Base-by-base conservation (phyloP, 2,113 vertebrate genomes). In the Poeciliopsis occidentalis region DNA sequence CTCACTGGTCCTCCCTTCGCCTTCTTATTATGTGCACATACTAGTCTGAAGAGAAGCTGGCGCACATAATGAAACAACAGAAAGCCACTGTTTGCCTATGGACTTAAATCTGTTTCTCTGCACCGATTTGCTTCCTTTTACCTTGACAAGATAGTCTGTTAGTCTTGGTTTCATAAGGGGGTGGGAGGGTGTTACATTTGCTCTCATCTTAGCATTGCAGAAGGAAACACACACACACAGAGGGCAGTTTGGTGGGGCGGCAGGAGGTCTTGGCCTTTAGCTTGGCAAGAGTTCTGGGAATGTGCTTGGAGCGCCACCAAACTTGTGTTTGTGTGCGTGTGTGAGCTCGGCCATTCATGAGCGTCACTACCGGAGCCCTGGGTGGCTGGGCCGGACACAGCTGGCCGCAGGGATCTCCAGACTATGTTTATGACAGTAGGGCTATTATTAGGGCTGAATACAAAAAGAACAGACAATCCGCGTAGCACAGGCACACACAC, bases 391-490 rank as follows among this genome's bases (percentile, higher is more conserved):
- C 90, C 87, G 91, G 91, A 91, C 90, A 90, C 89, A 89, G 89
- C 86, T 90, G 89, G 89, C 90, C 87, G 12, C 85, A 85, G 87
- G 90, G 91, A 93, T 90, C 88, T 91, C 89, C 88, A 89, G 85
- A 88, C 92, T 91, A 87, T 88, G 88, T 91, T 95, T 92, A 94
- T 81, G 12, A 91, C 87, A 87, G 88, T 77, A 15, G 13, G 79
- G 83, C 88, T 76, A 82, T 85, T 94, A 96, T 94, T 93, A 93
- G 93, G 83, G 87, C 69, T 82, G 81, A 84, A 87, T 79, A 82
- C 34, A 82, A 70, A 88, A 57, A 86, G 79, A 67, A 85, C 78
- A 85, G 78, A 87, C 82, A 87, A 87, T 47, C 84, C 80, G 84
- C 75, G 51, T 71, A 84, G 41, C 63, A 79, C 60, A 74, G 44